These are phyloP conservation scores for Magallana angulata DNA, from an alignment of 1,140 invertebrate genomes.

Conservation along the genomic window DNA sequence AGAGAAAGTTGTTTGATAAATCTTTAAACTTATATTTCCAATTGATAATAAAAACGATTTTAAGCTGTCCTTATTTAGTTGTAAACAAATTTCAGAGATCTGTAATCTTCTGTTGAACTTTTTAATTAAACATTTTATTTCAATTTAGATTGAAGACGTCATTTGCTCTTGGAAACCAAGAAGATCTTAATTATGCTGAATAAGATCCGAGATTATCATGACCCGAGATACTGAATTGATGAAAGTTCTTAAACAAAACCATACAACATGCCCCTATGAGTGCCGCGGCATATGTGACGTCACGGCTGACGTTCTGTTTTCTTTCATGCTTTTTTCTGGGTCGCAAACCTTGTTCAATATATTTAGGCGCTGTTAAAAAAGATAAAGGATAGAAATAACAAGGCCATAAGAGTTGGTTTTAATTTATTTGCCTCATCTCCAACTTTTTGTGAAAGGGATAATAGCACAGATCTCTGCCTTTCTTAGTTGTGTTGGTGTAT, in stretches of 20 bases:
- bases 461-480: no score
- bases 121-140: not conserved
- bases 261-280: not conserved
- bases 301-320: not conserved
- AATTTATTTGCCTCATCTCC: no score
- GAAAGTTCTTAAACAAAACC: not conserved
- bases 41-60: not conserved
- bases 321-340: no score
- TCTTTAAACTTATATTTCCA: not conserved
- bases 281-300: not conserved
- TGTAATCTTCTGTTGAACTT: not conserved
- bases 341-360: no score
- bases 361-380: no score
- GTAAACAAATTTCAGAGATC: not conserved
- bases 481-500: no score
- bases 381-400: no score
- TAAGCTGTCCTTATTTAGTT: not conserved
- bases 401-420: no score
- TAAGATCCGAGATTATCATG: not conserved
- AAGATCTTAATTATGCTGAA: not conserved
- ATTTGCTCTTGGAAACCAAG: slow-evolving; percentile 21
- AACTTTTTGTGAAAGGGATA: no score
- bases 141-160: not conserved
- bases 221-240: not conserved
- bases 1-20: not conserved